Evolutionary conservation across 2,888 invertebrate species (phyloP).

Genomic region (Euplagia quadripunctaria): DNA sequence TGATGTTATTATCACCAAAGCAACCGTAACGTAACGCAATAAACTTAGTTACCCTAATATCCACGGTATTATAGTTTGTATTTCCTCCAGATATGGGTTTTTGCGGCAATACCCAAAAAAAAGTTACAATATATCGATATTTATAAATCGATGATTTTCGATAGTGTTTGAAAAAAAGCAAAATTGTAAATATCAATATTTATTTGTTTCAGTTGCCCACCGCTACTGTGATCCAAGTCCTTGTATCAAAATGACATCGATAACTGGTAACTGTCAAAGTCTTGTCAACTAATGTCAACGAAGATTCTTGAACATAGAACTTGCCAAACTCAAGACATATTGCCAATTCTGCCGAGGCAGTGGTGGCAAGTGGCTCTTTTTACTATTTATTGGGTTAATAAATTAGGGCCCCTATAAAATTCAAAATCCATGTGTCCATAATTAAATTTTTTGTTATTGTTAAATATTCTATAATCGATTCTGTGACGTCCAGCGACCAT

Average conservation of each 20-base stretch:
- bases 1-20: too few relatives aligned
- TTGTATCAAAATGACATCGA: not conserved
- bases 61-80: too few relatives aligned
- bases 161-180: too few relatives aligned
- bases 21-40: too few relatives aligned
- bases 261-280: conserved; percentile 43
- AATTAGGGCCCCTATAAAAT: conserved; percentile 18
- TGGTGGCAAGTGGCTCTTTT: conserved; percentile 54
- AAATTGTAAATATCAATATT: too few relatives aligned
- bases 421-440: conserved; percentile 78
- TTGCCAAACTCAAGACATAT: conserved; percentile 46
- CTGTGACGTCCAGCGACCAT: conserved; percentile 87
- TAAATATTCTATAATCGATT: conserved; percentile 61
- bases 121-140: too few relatives aligned
- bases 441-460: conserved; percentile 62
- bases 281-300: conserved; percentile 21
- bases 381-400: conserved; percentile 11
- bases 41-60: too few relatives aligned
- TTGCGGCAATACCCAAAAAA: too few relatives aligned
- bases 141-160: too few relatives aligned
- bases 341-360: conserved; percentile 62
- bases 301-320: conserved; percentile 24
- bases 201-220: too few relatives aligned
- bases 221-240: not conserved
- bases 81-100: too few relatives aligned